A percentile compares a stretch with the other conserved stretches of the same genome.
Conservation (phyloP, 2,113 vertebrate genomes). For the Orthochromis indermauri region DNA sequence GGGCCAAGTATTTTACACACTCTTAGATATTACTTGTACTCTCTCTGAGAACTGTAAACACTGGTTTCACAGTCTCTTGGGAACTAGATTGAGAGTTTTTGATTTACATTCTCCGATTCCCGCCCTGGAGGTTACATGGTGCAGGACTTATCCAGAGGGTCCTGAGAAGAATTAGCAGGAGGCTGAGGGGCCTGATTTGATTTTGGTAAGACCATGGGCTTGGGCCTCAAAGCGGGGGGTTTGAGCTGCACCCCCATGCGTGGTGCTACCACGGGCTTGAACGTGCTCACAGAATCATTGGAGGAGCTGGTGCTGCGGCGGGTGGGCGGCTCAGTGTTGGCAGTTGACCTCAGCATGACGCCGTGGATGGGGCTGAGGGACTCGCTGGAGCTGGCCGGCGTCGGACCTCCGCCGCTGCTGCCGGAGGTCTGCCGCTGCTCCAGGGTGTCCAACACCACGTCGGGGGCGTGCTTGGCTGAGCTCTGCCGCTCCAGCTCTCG, state of each 20-base stretch:
- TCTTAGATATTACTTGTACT: not conserved
- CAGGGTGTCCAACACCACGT: conserved; percentile 95
- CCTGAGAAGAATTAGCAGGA: conserved; percentile 76
- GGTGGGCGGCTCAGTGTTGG: conserved; percentile 75
- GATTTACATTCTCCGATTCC: not conserved
- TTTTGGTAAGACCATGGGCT: conserved; percentile 92
- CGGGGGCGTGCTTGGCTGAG: conserved; percentile 88
- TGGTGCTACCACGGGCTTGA: conserved; percentile 88
- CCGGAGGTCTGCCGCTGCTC: conserved; percentile 75
- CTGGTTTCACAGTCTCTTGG: not conserved
- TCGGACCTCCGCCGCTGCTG: conserved; percentile 72
- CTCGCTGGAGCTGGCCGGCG: conserved; percentile 78
- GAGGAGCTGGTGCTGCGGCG: conserved; percentile 90
- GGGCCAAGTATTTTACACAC: not conserved
- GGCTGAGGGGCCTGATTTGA: conserved; percentile 79
- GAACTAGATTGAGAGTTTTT: not conserved
- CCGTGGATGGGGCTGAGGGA: conserved; percentile 84
- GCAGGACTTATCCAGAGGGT: conserved; percentile 92
- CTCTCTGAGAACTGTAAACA: not conserved
- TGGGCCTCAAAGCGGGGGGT: conserved; percentile 90
- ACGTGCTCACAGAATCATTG: conserved; percentile 93
- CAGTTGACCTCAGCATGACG: conserved; percentile 71
- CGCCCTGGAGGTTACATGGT: conserved; percentile 80
- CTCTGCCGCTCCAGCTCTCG: conserved; percentile 95
- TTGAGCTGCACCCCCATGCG: conserved; percentile 96